Conservation (phyloP, 2,888 invertebrate species). For the Meloe dianella region DNA sequence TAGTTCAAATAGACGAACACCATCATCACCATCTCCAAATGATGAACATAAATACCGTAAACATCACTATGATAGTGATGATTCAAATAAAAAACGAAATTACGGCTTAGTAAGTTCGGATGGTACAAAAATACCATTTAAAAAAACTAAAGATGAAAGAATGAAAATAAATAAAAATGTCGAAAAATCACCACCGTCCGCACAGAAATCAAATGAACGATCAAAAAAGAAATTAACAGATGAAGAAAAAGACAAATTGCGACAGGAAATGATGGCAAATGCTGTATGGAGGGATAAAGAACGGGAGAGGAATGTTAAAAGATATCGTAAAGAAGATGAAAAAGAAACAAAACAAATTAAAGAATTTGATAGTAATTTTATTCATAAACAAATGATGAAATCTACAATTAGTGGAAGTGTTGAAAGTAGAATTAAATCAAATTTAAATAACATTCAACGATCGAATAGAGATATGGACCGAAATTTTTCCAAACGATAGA, state of each 20-base stretch:
- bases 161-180: constrained; percentile 27
- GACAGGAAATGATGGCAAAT: constrained; percentile 84
- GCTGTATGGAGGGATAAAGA: constrained; percentile 74
- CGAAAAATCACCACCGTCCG: constrained; percentile 24
- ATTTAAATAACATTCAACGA: constrained; percentile 88
- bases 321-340: constrained; percentile 67
- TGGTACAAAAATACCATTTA: constrained; percentile 52
- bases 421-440: constrained; percentile 84
- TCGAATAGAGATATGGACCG: constrained; percentile 79
- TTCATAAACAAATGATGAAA: constrained; percentile 68
- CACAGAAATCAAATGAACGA: constrained; percentile 49
- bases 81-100: constrained; percentile 40
- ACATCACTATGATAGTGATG: constrained; percentile 41
- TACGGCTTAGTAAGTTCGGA: constrained; percentile 58
- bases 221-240: no score
- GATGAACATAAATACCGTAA: constrained; percentile 28
- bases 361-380: constrained; percentile 63
- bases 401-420: constrained; percentile 74
- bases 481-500: constrained; percentile 70
- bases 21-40: constrained; percentile 12
- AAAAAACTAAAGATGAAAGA: constrained; percentile 30
- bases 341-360: constrained; percentile 58
- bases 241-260: constrained; percentile 72
- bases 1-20: constrained; percentile 1
- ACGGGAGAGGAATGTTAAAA: constrained; percentile 68